Evolutionary conservation across 2,797 vertebrate genomes (phyloP).

Genomic region (Enteromius afrohamiltoni): DNA sequence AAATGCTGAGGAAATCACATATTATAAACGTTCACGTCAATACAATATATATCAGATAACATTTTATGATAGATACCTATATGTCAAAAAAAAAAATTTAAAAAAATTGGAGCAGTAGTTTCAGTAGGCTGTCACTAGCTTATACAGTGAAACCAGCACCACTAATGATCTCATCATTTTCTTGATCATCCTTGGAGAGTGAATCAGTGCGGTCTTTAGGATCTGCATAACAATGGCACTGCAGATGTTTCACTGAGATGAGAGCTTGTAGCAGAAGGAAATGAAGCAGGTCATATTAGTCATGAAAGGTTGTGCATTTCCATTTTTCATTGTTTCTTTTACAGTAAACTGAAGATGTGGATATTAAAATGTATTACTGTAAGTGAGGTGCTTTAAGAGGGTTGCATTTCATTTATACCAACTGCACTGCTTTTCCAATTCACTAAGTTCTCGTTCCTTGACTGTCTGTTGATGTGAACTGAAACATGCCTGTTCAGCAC

Average conservation of each 20-base stretch:
- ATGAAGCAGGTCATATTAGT: constrained; percentile 55
- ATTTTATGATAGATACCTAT: background rate
- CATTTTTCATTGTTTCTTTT: constrained; percentile 37
- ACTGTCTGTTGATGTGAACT: background rate
- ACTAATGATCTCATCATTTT: background rate
- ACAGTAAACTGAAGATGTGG: constrained; percentile 32
- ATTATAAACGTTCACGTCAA: background rate
- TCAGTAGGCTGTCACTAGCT: background rate
- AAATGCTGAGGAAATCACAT: background rate
- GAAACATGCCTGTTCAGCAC: background rate
- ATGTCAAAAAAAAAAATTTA: background rate
- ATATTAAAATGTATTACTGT: constrained; percentile 18
- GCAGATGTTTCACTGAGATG: constrained; percentile 22
- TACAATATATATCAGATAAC: background rate
- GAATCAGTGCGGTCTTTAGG: constrained; percentile 49
- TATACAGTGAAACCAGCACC: background rate
- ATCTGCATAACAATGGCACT: constrained; percentile 9
- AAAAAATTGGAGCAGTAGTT: background rate
- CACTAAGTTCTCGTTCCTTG: background rate
- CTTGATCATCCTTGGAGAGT: background rate
- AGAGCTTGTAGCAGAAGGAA: constrained; percentile 6
- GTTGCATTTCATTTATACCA: background rate
- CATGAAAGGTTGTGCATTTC: constrained; percentile 44
- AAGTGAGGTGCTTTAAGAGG: constrained; percentile 12
- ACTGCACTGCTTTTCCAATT: background rate